These are phyloP conservation scores for Scleropages formosus DNA, from an alignment of 2,797 vertebrate genomes.

Conservation along the genomic window DNA sequence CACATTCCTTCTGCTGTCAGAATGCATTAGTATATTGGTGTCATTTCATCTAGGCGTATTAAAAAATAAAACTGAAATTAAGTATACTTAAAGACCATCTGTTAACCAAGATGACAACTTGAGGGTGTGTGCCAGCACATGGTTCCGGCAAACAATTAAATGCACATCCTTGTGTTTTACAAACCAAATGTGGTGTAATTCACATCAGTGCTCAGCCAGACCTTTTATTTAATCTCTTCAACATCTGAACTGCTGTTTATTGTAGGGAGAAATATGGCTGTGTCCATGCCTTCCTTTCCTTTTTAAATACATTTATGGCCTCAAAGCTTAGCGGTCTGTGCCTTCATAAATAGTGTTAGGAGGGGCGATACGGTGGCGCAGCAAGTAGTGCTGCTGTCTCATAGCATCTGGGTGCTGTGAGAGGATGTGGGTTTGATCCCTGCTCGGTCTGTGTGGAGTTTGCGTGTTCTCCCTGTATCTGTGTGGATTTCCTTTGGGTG, in stretches of 20 bases:
- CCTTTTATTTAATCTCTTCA: slow-evolving; percentile 7
- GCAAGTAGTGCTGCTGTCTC: no score
- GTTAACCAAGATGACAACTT: slow-evolving; percentile 15
- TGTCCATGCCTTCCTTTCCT: neutral
- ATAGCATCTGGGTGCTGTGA: no score
- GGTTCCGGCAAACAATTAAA: slow-evolving; percentile 18
- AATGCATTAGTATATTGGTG: slow-evolving; percentile 43
- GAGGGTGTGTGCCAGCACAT: neutral
- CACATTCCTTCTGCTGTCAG: slow-evolving; percentile 50
- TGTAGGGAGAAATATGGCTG: neutral
- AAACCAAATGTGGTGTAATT: slow-evolving; percentile 6
- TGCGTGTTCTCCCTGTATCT: no score
- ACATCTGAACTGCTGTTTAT: neutral
- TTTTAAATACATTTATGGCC: neutral
- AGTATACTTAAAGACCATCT: slow-evolving; percentile 28
- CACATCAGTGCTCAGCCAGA: slow-evolving; percentile 15
- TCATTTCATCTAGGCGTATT: slow-evolving; percentile 27
- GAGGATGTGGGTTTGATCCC: no score
- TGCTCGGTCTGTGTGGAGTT: no score
- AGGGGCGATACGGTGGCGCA: no score
- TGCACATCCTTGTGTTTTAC: neutral
- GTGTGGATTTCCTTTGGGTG: no score
- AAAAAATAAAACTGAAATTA: slow-evolving; percentile 32
- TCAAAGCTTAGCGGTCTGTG: no score
- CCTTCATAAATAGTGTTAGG: no score